A percentile compares a stretch with the other conserved stretches of the same genome.
phyloP scores from a whole-genome alignment of 2,113 vertebrate species.

The Morone chrysops region DNA sequence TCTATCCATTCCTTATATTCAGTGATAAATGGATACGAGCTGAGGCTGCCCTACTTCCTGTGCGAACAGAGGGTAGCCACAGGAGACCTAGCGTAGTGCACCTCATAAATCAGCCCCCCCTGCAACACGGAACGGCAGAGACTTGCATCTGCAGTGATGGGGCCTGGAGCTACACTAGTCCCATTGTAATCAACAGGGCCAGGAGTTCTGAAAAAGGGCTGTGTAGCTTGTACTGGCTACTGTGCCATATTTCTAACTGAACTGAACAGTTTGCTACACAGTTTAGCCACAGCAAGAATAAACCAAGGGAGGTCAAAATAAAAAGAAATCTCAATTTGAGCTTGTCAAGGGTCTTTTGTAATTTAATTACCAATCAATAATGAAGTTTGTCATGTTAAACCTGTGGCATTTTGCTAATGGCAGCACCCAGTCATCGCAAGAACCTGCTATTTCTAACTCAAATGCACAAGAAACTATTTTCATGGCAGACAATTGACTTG shows the following conservation, averaged over 20 bases:
- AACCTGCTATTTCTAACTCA: background rate
- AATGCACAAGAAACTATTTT: background rate
- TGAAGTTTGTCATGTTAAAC: background rate
- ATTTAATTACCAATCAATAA: background rate
- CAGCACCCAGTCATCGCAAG: background rate
- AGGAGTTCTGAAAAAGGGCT: background rate
- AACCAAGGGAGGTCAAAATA: background rate
- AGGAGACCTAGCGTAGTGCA: conserved; percentile 64
- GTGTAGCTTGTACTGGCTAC: conserved; percentile 20
- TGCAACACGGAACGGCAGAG: conserved; percentile 60
- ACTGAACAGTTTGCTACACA: conserved; percentile 28
- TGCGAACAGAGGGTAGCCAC: conserved; percentile 63
- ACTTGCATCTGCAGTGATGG: conserved; percentile 72
- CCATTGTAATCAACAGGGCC: conserved; percentile 58
- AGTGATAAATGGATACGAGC: conserved; percentile 60
- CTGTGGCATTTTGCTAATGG: background rate
- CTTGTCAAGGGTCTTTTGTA: background rate
- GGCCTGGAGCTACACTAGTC: conserved; percentile 63
- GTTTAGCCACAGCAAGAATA: conserved; percentile 26
- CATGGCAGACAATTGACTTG: conserved; percentile 2
- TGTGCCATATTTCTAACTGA: conserved; percentile 31
- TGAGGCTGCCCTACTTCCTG: conserved; percentile 77
- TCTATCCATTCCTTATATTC: conserved; percentile 41
- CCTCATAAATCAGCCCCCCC: conserved; percentile 81
- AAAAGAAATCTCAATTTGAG: conserved; percentile 1